Evolutionary conservation across 2,888 invertebrate species (phyloP).

Genomic region (Caradrina kadenii): DNA sequence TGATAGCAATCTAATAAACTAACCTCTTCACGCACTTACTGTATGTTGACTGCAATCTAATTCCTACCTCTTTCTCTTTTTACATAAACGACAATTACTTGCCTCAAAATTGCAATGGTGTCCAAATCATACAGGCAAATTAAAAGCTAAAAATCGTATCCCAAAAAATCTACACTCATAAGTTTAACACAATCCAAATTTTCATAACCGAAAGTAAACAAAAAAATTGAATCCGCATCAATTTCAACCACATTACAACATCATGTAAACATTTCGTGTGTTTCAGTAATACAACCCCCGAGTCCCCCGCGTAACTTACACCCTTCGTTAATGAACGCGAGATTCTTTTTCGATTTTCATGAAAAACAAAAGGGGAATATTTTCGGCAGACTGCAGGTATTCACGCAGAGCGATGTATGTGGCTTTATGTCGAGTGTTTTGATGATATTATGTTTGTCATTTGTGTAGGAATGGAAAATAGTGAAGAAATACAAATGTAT

Average conservation of each 20-base stretch:
- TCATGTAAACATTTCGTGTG: conserved; percentile 38
- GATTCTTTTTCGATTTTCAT: conserved; percentile 89
- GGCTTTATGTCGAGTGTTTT: conserved; percentile 46
- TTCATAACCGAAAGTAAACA: conserved; percentile 11
- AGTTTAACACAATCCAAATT: conserved; percentile 12
- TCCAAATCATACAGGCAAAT: neutral
- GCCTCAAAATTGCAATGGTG: too few species aligned
- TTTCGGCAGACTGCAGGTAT: conserved; percentile 83
- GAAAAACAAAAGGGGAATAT: conserved; percentile 83
- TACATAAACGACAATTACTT: neutral
- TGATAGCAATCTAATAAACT: too few species aligned
- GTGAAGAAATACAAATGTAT: neutral
- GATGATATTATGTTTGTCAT: conserved; percentile 36
- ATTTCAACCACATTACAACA: conserved; percentile 6
- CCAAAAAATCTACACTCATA: neutral
- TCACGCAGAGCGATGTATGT: conserved; percentile 56
- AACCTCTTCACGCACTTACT: too few species aligned
- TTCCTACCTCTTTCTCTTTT: neutral
- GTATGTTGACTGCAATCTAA: neutral
- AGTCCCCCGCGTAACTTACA: conserved; percentile 84
- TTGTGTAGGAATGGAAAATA: conserved; percentile 12
- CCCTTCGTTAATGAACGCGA: conserved; percentile 87
- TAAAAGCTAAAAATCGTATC: neutral
- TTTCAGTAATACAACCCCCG: conserved; percentile 65
- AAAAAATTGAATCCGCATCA: conserved; percentile 6